Evolutionary conservation across 2,888 invertebrate species (phyloP).

Genomic region (Drosophila pseudotakahashii): DNA sequence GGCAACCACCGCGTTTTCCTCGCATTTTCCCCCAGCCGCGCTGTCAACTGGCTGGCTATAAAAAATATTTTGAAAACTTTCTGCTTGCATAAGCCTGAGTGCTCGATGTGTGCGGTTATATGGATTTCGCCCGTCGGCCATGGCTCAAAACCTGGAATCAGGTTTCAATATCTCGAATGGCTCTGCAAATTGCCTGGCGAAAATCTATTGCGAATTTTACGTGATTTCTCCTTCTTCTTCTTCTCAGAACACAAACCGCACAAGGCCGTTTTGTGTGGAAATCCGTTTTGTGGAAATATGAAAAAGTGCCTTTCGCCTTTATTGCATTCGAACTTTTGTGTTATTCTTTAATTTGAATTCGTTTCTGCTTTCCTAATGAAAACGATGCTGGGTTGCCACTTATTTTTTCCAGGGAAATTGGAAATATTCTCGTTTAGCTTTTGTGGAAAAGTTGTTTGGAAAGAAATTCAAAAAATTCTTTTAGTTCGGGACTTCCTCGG

Average conservation of each 20-base stretch:
- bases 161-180: constrained; percentile 32
- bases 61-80: constrained; percentile 39
- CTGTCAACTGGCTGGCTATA: constrained; percentile 29
- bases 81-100: constrained; percentile 30
- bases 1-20: not conserved
- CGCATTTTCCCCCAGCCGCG: not conserved
- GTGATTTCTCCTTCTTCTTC: constrained; percentile 22
- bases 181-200: constrained; percentile 44
- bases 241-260: not conserved
- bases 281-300: constrained; percentile 24
- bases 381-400: not conserved
- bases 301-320: constrained; percentile 10
- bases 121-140: constrained; percentile 4
- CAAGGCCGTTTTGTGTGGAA: constrained; percentile 24
- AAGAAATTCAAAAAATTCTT: constrained; percentile 7
- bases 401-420: not conserved
- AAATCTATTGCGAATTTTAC: constrained; percentile 41
- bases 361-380: constrained; percentile 15
- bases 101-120: constrained; percentile 23
- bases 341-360: constrained; percentile 35
- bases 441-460: constrained; percentile 1
- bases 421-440: constrained; percentile 8
- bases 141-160: constrained; percentile 11
- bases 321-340: constrained; percentile 33
- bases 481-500: not conserved